These are phyloP conservation scores for Panopea generosa DNA, from an alignment of 2,888 invertebrate species.

Conservation along the genomic window DNA sequence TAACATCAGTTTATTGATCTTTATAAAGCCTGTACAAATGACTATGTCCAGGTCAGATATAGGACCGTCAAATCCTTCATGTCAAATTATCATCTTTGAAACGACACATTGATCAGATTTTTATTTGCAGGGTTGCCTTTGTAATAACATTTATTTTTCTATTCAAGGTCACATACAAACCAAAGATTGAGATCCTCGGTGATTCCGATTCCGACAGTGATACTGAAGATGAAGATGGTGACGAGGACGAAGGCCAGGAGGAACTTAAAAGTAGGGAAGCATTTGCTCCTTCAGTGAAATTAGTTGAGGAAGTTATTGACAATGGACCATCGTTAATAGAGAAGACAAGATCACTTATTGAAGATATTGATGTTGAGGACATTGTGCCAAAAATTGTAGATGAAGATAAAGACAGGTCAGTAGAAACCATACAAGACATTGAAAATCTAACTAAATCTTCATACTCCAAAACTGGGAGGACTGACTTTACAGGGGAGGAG, in stretches of 20 bases:
- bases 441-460: slow-evolving; percentile 34
- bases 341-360: slow-evolving; percentile 40
- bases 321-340: slow-evolving; percentile 11
- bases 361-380: slow-evolving; percentile 48
- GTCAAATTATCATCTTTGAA: no score
- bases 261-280: background rate
- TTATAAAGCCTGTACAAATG: no score
- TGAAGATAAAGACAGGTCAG: slow-evolving; percentile 8
- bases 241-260: slow-evolving; percentile 1
- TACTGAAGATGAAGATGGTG: slow-evolving; percentile 33
- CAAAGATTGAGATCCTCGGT: slow-evolving; percentile 74
- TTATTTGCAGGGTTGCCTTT: no score
- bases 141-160: no score
- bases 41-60: no score
- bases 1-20: no score
- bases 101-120: no score
- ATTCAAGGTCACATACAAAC: slow-evolving; percentile 65
- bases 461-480: slow-evolving; percentile 36
- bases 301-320: slow-evolving; percentile 29
- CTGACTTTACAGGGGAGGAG: slow-evolving; percentile 48
- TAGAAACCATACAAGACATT: slow-evolving; percentile 13
- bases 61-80: no score
- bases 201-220: slow-evolving; percentile 59
- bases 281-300: slow-evolving; percentile 5
- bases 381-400: slow-evolving; percentile 5